Conservation (phyloP, 2,113 vertebrate genomes). For the Nibea albiflora region DNA sequence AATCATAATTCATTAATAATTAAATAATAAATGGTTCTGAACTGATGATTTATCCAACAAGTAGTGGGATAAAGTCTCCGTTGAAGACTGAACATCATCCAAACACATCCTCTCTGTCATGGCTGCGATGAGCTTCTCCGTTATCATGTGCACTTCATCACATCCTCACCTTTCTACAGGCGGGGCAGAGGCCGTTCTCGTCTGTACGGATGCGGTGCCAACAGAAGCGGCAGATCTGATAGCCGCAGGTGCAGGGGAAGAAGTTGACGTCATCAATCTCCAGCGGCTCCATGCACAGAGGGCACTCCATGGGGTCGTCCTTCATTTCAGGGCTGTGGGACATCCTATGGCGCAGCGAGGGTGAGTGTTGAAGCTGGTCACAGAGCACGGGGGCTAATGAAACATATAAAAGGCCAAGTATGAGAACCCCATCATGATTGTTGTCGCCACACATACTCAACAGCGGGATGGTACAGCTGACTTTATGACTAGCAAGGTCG, state of each 20-base stretch:
- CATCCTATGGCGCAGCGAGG: constrained; percentile 85
- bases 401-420: constrained; percentile 17
- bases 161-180: constrained; percentile 94
- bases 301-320: constrained; percentile 99
- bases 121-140: constrained; percentile 1
- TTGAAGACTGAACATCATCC: not conserved
- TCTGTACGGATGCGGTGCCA: constrained; percentile 99
- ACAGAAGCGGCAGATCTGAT: constrained; percentile 99
- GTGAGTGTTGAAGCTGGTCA: constrained; percentile 62
- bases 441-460: not conserved
- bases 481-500: not conserved
- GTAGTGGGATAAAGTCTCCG: too few species aligned
- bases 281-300: constrained; percentile 98
- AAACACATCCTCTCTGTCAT: not conserved
- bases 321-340: constrained; percentile 98
- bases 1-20: too few species aligned
- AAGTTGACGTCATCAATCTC: constrained; percentile 99
- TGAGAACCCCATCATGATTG: not conserved
- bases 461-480: not conserved
- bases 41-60: not conserved
- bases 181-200: constrained; percentile 98
- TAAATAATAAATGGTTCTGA: not conserved
- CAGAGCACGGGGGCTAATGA: constrained; percentile 67
- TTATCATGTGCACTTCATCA: not conserved
- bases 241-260: constrained; percentile 99